These are phyloP conservation scores for Limnothrissa miodon DNA, from an alignment of 2,113 vertebrate genomes.

Conservation along the genomic window DNA sequence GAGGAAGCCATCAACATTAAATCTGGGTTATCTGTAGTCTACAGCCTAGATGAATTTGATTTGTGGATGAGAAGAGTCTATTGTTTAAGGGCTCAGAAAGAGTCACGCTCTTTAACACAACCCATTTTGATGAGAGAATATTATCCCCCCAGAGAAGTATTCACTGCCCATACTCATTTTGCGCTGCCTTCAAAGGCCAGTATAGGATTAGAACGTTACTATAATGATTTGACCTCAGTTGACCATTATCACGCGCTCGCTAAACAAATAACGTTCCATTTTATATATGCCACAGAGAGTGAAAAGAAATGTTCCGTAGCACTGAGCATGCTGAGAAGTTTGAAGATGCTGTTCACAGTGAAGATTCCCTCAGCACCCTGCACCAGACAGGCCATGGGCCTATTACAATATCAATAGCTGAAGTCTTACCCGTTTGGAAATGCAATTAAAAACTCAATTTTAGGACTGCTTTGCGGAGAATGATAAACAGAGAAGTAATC, in stretches of 20 bases:
- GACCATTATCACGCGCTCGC: not conserved
- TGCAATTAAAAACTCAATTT: conserved; percentile 73
- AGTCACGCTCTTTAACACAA: not conserved
- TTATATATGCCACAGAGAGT: not conserved
- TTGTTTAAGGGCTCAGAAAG: not conserved
- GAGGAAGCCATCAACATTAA: not conserved
- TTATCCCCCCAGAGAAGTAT: not conserved
- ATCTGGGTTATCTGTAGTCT: not conserved
- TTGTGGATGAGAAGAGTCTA: not conserved
- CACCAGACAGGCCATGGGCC: conserved; percentile 37
- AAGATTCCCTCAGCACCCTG: conserved; percentile 26
- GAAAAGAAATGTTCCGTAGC: not conserved
- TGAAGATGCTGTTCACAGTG: conserved; percentile 21
- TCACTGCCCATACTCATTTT: not conserved
- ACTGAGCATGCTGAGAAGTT: conserved; percentile 22
- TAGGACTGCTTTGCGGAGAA: conserved; percentile 61
- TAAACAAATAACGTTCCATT: not conserved
- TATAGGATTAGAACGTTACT: not conserved
- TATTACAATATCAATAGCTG: conserved; percentile 59
- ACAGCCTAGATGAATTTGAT: not conserved
- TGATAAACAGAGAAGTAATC: conserved; percentile 64
- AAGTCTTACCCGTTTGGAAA: conserved; percentile 56
- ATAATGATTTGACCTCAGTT: not conserved
- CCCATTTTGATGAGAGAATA: not conserved
- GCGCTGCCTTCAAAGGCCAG: not conserved